phyloP scores from a whole-genome alignment of 2,113 vertebrate species.

The Cottus gobio region DNA sequence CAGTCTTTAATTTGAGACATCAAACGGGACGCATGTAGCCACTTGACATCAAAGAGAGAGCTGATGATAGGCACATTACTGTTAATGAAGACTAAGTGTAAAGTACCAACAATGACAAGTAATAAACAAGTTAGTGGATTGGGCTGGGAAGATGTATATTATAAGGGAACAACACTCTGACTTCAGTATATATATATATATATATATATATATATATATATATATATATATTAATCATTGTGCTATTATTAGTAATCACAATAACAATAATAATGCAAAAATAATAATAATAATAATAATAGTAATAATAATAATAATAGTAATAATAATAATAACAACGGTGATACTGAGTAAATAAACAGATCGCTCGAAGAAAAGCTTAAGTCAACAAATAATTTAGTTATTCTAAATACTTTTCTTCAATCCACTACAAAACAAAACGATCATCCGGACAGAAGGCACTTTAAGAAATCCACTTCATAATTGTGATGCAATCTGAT shows the following conservation, averaged over 20 bases:
- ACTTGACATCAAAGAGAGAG: conserved; percentile 86
- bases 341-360: conserved; percentile 19
- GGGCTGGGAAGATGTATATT: conserved; percentile 52
- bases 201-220: background rate
- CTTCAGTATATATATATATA: background rate
- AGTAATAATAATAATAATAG: background rate
- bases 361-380: background rate
- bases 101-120: conserved; percentile 77
- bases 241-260: conserved; percentile 11
- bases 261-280: conserved; percentile 28
- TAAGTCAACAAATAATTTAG: conserved; percentile 27
- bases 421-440: conserved; percentile 54
- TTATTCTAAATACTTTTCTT: conserved; percentile 39
- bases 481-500: conserved; percentile 72
- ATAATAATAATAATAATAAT: background rate
- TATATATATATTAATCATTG: background rate
- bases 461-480: conserved; percentile 56
- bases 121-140: conserved; percentile 71
- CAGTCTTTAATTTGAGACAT: conserved; percentile 88
- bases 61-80: conserved; percentile 83
- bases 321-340: conserved; percentile 16
- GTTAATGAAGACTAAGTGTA: conserved; percentile 86
- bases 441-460: conserved; percentile 54
- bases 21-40: conserved; percentile 85
- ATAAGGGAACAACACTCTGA: background rate